Evolutionary conservation across 2,888 invertebrate genomes (phyloP), one percentile per base, ranked within the genome.

Genomic region (Ectemnius continuus): DNA sequence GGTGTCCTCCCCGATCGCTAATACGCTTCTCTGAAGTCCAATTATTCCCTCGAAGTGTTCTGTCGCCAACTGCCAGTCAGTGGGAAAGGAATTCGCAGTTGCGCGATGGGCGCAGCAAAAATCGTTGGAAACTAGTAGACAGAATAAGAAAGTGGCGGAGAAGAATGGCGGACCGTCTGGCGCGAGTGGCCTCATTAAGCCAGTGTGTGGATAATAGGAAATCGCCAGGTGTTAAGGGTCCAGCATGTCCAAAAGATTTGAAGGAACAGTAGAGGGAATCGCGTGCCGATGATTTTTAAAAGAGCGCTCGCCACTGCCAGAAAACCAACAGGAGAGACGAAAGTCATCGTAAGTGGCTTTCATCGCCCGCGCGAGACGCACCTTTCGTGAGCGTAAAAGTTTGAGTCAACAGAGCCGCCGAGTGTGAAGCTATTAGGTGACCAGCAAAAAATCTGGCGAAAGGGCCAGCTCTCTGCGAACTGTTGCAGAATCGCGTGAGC

Each of bases 321-420:
- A 79, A 78, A 81, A 78, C 72, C 72, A 79, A 81, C 81, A 70
- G 72, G 68, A 72, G 57, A 36, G 20, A 60, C 36, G 16, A 18
- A 36, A 26, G 67, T 68, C 14, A 63, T 73, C 73, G 58, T 78
- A 70, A 73, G 61, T 46, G 79, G 47, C 81, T 81, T 81, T 81
- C 81, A 79, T 81, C 80, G 75, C 57, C 57, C 65, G 73, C 52
- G 65, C 62, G 18, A 67, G 13, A 45, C 48, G 23, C 36, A 2
- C 46, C 18, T 61, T 74, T 70, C 80, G 80, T 80, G 80, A 77
- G 80, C 66, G 66, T 76, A 70, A 76, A 76, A 70, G 8, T 76
- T 68, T 67, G 45, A 61, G 20, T 67, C 69, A 57, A 59, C 70
- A 28, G 36, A 62, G 23, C 18, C 58, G 45, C 52, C 23, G 61